These are phyloP conservation scores for Magallana ariakensis DNA, from an alignment of 1,140 invertebrate genomes.

Conservation along the genomic window DNA sequence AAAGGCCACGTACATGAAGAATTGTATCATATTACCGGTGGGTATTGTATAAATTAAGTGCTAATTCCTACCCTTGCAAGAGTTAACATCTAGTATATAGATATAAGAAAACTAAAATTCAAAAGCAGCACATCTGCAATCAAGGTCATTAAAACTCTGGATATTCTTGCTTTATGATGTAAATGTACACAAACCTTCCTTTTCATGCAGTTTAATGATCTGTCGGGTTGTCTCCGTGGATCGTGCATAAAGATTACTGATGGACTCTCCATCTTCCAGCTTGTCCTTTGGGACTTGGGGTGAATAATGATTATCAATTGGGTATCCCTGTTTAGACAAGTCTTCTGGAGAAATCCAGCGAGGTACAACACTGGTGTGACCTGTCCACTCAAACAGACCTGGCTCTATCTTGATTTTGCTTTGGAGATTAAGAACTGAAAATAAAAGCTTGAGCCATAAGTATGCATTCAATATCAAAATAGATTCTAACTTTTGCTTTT, in stretches of 20 bases:
- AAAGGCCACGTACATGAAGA: no score
- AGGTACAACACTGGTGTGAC: slow-evolving; percentile 85
- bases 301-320: slow-evolving; percentile 87
- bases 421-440: slow-evolving; percentile 76
- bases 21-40: no score
- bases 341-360: slow-evolving; percentile 89
- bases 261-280: slow-evolving; percentile 79
- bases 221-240: slow-evolving; percentile 78
- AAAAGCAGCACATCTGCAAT: no score
- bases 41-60: no score
- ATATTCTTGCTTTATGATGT: no score
- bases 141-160: no score
- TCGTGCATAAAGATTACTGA: slow-evolving; percentile 87
- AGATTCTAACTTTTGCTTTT: no score
- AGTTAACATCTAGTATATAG: no score
- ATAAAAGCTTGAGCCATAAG: background rate
- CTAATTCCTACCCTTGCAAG: no score
- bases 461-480: no score
- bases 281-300: slow-evolving; percentile 82
- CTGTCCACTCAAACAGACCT: slow-evolving; percentile 94
- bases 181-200: slow-evolving; percentile 56
- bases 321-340: slow-evolving; percentile 85
- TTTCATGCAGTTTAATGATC: slow-evolving; percentile 72
- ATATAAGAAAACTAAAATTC: no score
- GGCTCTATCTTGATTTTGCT: slow-evolving; percentile 89